These are phyloP conservation scores for Polydrusus pterygomalis DNA, from an alignment of 2,888 invertebrate species.

Conservation along the genomic window DNA sequence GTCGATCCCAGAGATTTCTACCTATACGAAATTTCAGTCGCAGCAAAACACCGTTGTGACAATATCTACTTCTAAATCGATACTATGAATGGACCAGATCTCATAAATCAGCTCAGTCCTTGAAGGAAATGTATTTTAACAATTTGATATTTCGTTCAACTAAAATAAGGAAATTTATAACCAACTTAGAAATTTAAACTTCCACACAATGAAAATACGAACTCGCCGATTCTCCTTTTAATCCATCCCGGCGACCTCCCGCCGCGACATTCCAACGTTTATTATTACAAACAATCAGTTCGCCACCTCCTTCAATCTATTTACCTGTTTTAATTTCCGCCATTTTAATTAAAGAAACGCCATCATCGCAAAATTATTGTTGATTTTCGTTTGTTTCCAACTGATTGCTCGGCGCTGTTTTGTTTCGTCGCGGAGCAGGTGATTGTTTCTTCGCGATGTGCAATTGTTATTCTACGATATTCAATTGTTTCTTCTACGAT, in stretches of 20 bases:
- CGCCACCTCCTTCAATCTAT: constrained; percentile 47
- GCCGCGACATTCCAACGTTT: constrained; percentile 29
- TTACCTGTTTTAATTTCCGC: constrained; percentile 52
- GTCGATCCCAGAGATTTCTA: no score
- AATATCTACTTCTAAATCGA: no score
- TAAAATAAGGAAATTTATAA: no score
- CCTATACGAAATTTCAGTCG: no score
- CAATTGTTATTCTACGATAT: constrained; percentile 43
- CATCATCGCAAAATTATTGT: constrained; percentile 50
- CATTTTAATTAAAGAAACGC: constrained; percentile 55
- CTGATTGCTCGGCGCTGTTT: constrained; percentile 49
- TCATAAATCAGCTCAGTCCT: no score
- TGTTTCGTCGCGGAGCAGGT: constrained; percentile 34
- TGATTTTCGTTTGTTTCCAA: constrained; percentile 54
- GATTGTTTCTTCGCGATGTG: constrained; percentile 44
- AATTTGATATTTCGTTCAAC: no score
- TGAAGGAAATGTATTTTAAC: no score
- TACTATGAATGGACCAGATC: no score
- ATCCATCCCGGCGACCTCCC: constrained; percentile 28
- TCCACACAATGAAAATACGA: background rate
- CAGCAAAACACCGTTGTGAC: no score
- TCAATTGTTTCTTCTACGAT: constrained; percentile 38
- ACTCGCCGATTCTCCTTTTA: background rate
- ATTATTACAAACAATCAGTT: constrained; percentile 48
- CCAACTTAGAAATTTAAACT: background rate